Conservation (phyloP, 2,113 vertebrate species). For the Nibea albiflora region DNA sequence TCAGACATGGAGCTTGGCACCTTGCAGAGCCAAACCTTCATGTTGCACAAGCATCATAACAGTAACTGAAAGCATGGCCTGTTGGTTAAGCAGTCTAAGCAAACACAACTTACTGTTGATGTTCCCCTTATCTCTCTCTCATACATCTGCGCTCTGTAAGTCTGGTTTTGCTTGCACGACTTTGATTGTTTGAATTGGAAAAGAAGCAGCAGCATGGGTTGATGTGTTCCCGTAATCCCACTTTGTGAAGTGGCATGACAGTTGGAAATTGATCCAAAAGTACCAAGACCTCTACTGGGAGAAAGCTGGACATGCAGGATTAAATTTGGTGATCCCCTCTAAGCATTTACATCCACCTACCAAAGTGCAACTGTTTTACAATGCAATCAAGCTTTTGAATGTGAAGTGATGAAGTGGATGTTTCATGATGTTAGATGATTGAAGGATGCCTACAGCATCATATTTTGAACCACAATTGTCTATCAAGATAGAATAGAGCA, state of each 20-base stretch:
- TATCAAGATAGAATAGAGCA: not conserved
- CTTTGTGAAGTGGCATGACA: not conserved
- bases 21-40: constrained; percentile 10
- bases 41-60: not conserved
- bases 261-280: not conserved
- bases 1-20: not conserved
- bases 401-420: too few relatives aligned
- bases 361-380: too few relatives aligned
- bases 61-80: constrained; percentile 1
- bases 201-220: not conserved
- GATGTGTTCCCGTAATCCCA: not conserved
- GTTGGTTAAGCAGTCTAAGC: not conserved
- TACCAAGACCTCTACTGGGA: not conserved
- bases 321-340: not conserved
- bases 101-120: constrained; percentile 4
- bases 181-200: not conserved
- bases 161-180: not conserved
- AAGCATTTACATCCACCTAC: not conserved
- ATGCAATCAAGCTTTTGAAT: too few relatives aligned
- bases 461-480: not conserved
- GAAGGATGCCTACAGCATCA: too few relatives aligned
- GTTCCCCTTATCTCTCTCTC: not conserved
- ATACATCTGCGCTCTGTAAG: not conserved
- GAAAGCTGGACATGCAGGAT: not conserved
- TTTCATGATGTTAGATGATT: too few relatives aligned